These are phyloP conservation scores for Tenebrosternarchus preto DNA, from an alignment of 2,113 vertebrate species.

Conservation along the genomic window DNA sequence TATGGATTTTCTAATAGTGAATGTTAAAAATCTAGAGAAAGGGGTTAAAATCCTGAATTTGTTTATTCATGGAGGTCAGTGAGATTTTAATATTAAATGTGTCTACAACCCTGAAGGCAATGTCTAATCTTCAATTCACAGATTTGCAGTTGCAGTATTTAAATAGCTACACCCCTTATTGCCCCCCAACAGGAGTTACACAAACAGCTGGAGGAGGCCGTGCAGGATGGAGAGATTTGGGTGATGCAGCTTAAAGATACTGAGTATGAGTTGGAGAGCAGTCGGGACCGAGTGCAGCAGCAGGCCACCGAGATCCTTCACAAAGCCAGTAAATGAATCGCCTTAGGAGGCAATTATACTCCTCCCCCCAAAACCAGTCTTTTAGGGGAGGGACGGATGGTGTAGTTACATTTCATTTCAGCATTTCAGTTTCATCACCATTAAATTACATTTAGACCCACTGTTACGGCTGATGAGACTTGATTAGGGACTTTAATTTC, in stretches of 20 bases:
- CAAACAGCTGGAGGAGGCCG: slow-evolving; percentile 92
- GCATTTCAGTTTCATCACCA: slow-evolving; percentile 21
- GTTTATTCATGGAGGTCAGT: background rate
- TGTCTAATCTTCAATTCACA: background rate
- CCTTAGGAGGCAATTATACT: slow-evolving; percentile 32
- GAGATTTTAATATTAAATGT: background rate
- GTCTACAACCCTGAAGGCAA: background rate
- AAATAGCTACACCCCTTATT: background rate
- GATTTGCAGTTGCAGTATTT: background rate
- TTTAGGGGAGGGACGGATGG: background rate
- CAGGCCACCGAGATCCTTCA: slow-evolving; percentile 87
- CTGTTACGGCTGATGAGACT: background rate
- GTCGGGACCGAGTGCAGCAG: slow-evolving; percentile 89
- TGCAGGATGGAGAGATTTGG: slow-evolving; percentile 89
- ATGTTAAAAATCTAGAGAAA: background rate
- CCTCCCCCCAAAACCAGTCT: background rate
- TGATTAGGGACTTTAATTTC: background rate
- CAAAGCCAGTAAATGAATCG: slow-evolving; percentile 58
- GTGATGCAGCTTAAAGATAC: slow-evolving; percentile 94
- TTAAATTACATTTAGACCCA: background rate
- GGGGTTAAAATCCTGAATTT: background rate
- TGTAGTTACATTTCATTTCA: background rate
- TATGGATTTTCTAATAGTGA: no score
- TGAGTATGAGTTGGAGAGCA: slow-evolving; percentile 89
- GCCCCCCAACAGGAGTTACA: slow-evolving; percentile 82